Conservation (phyloP, 2,797 vertebrate genomes). For the Synanceia verrucosa region DNA sequence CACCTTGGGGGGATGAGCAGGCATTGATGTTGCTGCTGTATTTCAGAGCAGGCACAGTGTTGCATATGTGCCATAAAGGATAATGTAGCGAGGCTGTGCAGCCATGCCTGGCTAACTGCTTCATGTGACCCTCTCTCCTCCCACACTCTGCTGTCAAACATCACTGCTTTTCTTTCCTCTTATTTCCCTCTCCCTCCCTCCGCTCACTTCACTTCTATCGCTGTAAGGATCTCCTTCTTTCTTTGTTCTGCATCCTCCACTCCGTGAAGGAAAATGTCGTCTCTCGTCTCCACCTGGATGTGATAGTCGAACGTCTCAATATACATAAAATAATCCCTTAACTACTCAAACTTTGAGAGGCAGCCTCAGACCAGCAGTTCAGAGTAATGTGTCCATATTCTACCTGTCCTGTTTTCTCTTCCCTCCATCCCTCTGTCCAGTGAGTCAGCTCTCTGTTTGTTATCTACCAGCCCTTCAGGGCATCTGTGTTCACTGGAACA, state of each 20-base stretch:
- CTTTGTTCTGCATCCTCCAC: background rate
- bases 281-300: background rate
- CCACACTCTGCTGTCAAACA: slow-evolving; percentile 37
- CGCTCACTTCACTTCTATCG: background rate
- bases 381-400: background rate
- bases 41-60: slow-evolving; percentile 11
- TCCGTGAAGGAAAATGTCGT: background rate
- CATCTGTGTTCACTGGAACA: slow-evolving; percentile 39
- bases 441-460: slow-evolving; percentile 24
- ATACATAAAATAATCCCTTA: background rate
- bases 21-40: slow-evolving; percentile 16
- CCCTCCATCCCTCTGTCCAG: background rate
- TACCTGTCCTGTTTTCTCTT: background rate
- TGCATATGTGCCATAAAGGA: slow-evolving; percentile 33
- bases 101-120: slow-evolving; percentile 38
- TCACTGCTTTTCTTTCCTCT: slow-evolving; percentile 11
- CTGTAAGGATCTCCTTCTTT: background rate
- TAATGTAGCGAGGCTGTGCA: slow-evolving; percentile 29
- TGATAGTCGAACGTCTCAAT: background rate
- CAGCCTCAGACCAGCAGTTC: background rate
- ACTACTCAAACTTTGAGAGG: background rate
- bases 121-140: slow-evolving; percentile 38
- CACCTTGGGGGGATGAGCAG: slow-evolving; percentile 2
- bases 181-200: background rate
- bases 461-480: slow-evolving; percentile 26